Conservation (phyloP, 2,113 vertebrate species). For the Bufo gargarizans region DNA sequence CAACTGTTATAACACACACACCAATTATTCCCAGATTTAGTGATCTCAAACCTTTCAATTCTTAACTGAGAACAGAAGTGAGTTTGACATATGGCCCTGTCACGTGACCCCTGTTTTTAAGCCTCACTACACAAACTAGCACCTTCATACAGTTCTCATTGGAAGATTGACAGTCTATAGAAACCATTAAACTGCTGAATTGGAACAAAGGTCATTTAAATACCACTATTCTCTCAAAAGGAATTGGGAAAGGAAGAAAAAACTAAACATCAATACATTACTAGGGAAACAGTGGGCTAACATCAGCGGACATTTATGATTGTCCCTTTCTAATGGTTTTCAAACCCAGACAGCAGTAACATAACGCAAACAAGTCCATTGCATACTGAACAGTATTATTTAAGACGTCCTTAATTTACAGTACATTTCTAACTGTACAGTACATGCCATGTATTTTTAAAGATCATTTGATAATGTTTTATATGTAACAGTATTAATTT, state of each 20-base stretch:
- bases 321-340: neutral
- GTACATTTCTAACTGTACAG: constrained; percentile 28
- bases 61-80: neutral
- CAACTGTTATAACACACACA: neutral
- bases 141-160: constrained; percentile 20
- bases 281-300: neutral
- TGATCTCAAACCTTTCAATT: neutral
- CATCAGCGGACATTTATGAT: neutral
- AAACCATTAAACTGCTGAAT: constrained; percentile 2
- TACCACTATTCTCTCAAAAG: neutral
- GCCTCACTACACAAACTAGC: constrained; percentile 15
- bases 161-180: constrained; percentile 21
- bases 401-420: constrained; percentile 14
- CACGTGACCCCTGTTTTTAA: neutral
- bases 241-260: constrained; percentile 16
- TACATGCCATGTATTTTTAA: constrained; percentile 25
- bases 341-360: neutral
- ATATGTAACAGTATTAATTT: constrained; percentile 59
- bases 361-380: neutral
- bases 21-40: neutral
- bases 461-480: constrained; percentile 40
- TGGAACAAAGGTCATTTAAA: constrained; percentile 31
- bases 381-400: constrained; percentile 51
- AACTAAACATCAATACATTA: constrained; percentile 19
- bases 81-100: constrained; percentile 10